These are phyloP conservation scores for Psococerastis gibbosa DNA, from an alignment of 2,888 invertebrate species.

Conservation along the genomic window DNA sequence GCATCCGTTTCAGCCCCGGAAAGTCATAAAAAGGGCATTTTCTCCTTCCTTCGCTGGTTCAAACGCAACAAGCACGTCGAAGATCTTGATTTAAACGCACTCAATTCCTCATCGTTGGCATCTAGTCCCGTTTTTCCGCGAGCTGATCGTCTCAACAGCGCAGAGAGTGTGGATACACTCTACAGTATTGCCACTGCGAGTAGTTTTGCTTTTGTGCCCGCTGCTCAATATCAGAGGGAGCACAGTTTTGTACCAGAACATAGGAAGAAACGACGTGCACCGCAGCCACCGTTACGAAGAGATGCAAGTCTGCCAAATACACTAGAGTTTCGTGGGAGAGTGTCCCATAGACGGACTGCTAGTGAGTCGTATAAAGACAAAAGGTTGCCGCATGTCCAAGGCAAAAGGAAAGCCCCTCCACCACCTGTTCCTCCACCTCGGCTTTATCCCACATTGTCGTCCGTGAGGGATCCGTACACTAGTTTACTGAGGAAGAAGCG, in stretches of 20 bases:
- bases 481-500: slow-evolving; percentile 27
- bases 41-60: slow-evolving; percentile 55
- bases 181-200: slow-evolving; percentile 52
- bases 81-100: slow-evolving; percentile 19
- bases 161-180: slow-evolving; percentile 42
- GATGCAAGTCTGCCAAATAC: slow-evolving; percentile 19
- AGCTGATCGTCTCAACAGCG: slow-evolving; percentile 28
- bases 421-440: slow-evolving; percentile 32
- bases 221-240: slow-evolving; percentile 29
- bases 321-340: slow-evolving; percentile 14
- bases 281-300: slow-evolving; percentile 18
- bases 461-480: slow-evolving; percentile 22
- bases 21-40: slow-evolving; percentile 26
- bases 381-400: slow-evolving; percentile 46
- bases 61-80: slow-evolving; percentile 31
- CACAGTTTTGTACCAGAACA: slow-evolving; percentile 17
- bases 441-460: slow-evolving; percentile 1
- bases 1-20: background rate
- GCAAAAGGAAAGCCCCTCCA: slow-evolving; percentile 52
- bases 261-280: slow-evolving; percentile 28
- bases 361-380: slow-evolving; percentile 40
- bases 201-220: slow-evolving; percentile 48
- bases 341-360: slow-evolving; percentile 33
- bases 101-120: slow-evolving; percentile 20
- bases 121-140: slow-evolving; percentile 18